Evolutionary conservation across 2,113 vertebrate species (phyloP).

Genomic region (Chionomys nivalis): DNA sequence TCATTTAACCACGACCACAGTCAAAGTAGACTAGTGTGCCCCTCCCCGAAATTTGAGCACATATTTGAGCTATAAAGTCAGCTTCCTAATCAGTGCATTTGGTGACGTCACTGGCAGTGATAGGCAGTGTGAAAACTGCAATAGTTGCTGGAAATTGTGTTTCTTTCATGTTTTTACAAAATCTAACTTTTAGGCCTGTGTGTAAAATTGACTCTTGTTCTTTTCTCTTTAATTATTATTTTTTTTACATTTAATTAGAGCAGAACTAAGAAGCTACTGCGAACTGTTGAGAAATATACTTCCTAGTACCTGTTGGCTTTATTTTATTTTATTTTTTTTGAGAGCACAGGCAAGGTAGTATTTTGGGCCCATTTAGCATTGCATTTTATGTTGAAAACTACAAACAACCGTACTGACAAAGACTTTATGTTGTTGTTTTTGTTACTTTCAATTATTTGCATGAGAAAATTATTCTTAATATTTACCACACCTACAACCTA

Average conservation of each 20-base stretch:
- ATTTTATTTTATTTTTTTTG: background rate
- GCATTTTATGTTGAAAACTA: slow-evolving; percentile 47
- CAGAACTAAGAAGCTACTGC: slow-evolving; percentile 3
- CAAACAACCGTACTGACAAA: slow-evolving; percentile 2
- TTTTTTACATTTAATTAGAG: background rate
- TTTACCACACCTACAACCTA: background rate
- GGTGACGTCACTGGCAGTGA: background rate
- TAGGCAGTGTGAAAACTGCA: background rate
- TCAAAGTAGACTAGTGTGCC: background rate
- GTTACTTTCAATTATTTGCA: slow-evolving; percentile 37
- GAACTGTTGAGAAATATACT: background rate
- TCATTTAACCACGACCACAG: background rate
- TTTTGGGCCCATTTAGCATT: slow-evolving; percentile 56
- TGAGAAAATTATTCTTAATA: slow-evolving; percentile 27
- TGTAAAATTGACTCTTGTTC: background rate
- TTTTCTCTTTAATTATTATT: background rate
- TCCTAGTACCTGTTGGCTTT: background rate
- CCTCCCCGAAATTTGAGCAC: background rate
- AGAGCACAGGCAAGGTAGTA: background rate
- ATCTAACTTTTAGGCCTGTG: background rate
- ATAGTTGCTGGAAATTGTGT: background rate
- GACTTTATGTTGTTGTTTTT: slow-evolving; percentile 31
- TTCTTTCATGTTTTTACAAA: background rate
- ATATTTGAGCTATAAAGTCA: background rate
- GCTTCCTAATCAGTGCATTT: background rate